Percentiles rank a stretch among this genome's conserved stretches.
These are phyloP conservation scores for Serinus canaria DNA, from an alignment of 2,113 vertebrate species.

Conservation along the genomic window DNA sequence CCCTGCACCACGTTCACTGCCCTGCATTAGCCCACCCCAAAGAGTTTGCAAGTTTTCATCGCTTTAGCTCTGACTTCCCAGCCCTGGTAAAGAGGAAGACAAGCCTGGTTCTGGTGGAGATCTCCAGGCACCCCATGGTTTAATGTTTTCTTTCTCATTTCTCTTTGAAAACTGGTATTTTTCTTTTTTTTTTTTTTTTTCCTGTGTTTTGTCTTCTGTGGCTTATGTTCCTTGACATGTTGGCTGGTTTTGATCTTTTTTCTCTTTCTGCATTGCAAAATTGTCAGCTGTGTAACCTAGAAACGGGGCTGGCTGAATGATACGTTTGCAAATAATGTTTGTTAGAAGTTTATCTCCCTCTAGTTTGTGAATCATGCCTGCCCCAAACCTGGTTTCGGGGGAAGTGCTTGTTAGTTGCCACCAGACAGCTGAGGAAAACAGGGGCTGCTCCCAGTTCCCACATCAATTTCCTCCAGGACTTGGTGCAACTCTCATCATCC, in stretches of 20 bases:
- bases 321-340: constrained; percentile 57
- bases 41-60: background rate
- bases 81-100: background rate
- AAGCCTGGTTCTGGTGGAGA: background rate
- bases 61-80: background rate
- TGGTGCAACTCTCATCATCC: fast-evolving
- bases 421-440: background rate
- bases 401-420: background rate
- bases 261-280: constrained; percentile 54
- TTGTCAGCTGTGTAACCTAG: constrained; percentile 65
- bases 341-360: constrained; percentile 49
- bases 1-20: fast-evolving
- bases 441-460: background rate
- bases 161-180: constrained; percentile 7
- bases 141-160: constrained; percentile 39
- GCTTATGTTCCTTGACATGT: constrained; percentile 61
- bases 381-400: background rate
- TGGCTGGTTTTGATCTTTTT: constrained; percentile 67
- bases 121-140: constrained; percentile 11
- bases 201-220: constrained; percentile 58
- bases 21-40: background rate
- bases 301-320: constrained; percentile 40
- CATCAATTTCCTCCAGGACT: background rate
- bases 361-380: background rate
- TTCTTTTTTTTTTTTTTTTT: background rate